A percentile compares a stretch with the other conserved stretches of the same genome.
phyloP scores from a whole-genome alignment of 2,797 vertebrate genomes.

The Ispidina lecontei region DNA sequence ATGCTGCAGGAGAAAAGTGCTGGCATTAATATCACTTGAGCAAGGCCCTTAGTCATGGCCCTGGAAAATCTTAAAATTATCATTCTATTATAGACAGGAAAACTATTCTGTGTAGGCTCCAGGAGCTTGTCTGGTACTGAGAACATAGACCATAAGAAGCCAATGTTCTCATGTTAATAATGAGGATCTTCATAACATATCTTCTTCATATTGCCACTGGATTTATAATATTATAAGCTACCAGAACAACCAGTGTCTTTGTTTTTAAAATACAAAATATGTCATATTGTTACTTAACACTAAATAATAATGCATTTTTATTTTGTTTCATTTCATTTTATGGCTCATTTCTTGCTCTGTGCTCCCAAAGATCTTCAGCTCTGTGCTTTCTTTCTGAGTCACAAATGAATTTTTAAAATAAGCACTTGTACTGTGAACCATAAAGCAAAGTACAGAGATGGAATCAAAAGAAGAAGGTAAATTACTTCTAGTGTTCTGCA shows the following conservation, averaged over 20 bases:
- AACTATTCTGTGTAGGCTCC: not conserved
- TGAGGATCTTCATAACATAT: not conserved
- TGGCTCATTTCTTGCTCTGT: constrained; percentile 56
- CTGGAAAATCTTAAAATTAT: not conserved
- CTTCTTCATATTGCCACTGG: constrained; percentile 1
- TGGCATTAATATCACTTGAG: not conserved
- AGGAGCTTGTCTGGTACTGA: not conserved
- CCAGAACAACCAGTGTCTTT: not conserved
- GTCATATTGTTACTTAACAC: constrained; percentile 27
- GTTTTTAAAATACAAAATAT: constrained; percentile 51
- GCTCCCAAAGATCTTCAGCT: constrained; percentile 40
- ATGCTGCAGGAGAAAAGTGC: not conserved
- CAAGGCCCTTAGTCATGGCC: not conserved
- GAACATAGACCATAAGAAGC: not conserved
- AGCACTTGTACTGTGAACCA: constrained; percentile 78
- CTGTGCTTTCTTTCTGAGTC: constrained; percentile 53
- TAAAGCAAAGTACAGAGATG: constrained; percentile 78
- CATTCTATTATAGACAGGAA: not conserved
- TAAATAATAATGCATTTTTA: constrained; percentile 52
- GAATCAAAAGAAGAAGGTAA: constrained; percentile 79
- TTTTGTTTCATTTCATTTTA: constrained; percentile 66
- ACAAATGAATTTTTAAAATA: constrained; percentile 78
- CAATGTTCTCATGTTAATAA: not conserved
- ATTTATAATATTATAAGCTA: constrained; percentile 28
- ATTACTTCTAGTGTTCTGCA: constrained; percentile 79